Evolutionary conservation across 2,113 vertebrate species (phyloP).

Genomic region (Euleptes europaea): DNA sequence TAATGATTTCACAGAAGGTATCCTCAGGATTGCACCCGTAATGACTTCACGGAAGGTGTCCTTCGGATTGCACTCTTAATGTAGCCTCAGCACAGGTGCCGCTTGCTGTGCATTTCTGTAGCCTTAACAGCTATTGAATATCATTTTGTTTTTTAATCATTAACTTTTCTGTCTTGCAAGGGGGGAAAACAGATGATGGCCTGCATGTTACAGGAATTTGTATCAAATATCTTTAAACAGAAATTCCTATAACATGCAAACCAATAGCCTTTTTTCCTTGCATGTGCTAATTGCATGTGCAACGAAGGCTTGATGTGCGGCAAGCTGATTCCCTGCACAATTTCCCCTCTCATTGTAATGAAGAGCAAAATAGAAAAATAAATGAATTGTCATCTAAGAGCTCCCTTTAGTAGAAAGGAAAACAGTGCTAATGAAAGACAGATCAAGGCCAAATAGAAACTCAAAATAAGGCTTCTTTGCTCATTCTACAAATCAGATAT

Average conservation of each 20-base stretch:
- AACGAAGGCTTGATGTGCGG: neutral
- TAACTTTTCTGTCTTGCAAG: neutral
- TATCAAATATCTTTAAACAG: neutral
- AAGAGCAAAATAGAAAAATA: neutral
- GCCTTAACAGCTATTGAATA: neutral
- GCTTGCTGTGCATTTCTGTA: neutral
- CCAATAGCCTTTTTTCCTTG: no score
- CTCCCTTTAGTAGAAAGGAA: neutral
- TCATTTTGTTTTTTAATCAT: neutral
- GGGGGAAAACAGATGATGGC: neutral
- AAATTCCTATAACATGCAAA: no score
- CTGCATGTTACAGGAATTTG: neutral
- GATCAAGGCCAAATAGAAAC: neutral
- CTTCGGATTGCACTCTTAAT: neutral
- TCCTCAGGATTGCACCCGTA: no score
- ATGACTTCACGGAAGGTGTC: no score
- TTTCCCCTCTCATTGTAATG: neutral
- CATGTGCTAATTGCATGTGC: neutral
- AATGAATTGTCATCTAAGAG: neutral
- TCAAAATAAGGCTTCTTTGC: neutral
- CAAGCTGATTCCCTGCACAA: neutral
- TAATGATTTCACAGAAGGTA: no score
- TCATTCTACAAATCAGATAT: neutral
- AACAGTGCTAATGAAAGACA: neutral
- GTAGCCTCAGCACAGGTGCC: neutral